Base-by-base conservation (phyloP, 2,888 invertebrate species). In the Limulus polyphemus region DNA sequence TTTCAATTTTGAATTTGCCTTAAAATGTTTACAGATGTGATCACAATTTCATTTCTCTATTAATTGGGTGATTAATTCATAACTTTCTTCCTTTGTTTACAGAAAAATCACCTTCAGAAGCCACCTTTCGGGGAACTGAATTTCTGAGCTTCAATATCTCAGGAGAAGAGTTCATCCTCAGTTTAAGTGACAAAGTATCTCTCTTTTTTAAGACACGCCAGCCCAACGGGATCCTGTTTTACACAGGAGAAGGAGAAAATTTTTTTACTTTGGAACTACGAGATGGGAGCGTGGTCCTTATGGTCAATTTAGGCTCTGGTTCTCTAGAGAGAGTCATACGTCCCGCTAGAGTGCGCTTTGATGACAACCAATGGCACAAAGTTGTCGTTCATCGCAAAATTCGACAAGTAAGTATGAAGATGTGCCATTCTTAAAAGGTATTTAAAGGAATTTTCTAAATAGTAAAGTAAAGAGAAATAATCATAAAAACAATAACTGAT, bases 361-460 rank as follows among this genome's bases (percentile, higher is more conserved):
- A 95, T 75, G 95, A 95, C 78, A 92, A 94, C 77, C 90, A 91
- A 75, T 95, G 94, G 94, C 95, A 95, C 77, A 90, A 89, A 77
- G 84, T 95, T 61, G 85, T 87, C 60, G 88, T 95, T 4, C 88
- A 90, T 73, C 80, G 95, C 64, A 84, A 88, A 74, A 89, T 94
- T 71, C 90, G 92, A 77, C 92, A 93, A 85, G 91, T 91, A 76
- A 78, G 78, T 13, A 32, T 32, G 32, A 32, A 32, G 32, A 32
- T 32, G 32, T 32, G 4, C 2, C 4, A n/a, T n/a, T n/a, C n/a
- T n/a, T n/a, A n/a, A n/a, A n/a, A n/a, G n/a, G n/a, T n/a, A n/a
- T n/a, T n/a, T 2, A 32, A 32, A 32, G 32, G 32, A 32, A 3
- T 32, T 32, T 32, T 32, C 4, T 32, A 32, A 32, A 32, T 32